Conservation (phyloP, 2,797 vertebrate genomes). For the Ciconia nigra region DNA sequence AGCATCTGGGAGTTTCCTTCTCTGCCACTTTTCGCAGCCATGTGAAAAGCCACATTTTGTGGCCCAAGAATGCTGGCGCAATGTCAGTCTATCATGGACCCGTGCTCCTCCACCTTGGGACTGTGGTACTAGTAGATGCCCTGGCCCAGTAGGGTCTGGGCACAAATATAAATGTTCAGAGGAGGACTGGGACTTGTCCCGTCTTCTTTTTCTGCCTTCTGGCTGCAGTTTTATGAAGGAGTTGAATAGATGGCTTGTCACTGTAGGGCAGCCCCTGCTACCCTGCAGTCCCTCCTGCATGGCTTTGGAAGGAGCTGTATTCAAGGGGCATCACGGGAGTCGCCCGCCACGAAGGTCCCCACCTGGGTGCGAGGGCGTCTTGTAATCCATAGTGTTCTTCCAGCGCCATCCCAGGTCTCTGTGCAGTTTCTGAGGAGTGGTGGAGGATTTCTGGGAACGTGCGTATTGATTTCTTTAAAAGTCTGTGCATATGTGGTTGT, state of each 20-base stretch:
- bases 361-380: neutral
- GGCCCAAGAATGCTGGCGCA: neutral
- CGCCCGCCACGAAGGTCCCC: neutral
- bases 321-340: neutral
- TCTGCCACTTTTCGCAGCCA: neutral
- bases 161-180: neutral
- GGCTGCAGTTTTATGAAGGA: neutral
- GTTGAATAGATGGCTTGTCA: neutral
- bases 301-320: neutral
- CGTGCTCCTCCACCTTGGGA: neutral
- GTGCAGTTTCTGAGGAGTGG: neutral
- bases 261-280: neutral
- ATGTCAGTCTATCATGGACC: neutral
- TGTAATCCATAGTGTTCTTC: neutral
- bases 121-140: no score
- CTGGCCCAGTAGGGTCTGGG: neutral
- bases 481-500: no score
- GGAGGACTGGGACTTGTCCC: neutral
- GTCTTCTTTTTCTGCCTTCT: neutral
- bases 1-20: neutral
- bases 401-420: neutral
- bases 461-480: fast-evolving
- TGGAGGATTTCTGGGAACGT: fast-evolving
- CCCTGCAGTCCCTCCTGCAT: neutral
- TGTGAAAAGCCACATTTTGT: neutral